Evolutionary conservation across 2,797 vertebrate species (phyloP), one percentile per base, ranked within the genome.

Genomic region (Acanthopagrus latus): DNA sequence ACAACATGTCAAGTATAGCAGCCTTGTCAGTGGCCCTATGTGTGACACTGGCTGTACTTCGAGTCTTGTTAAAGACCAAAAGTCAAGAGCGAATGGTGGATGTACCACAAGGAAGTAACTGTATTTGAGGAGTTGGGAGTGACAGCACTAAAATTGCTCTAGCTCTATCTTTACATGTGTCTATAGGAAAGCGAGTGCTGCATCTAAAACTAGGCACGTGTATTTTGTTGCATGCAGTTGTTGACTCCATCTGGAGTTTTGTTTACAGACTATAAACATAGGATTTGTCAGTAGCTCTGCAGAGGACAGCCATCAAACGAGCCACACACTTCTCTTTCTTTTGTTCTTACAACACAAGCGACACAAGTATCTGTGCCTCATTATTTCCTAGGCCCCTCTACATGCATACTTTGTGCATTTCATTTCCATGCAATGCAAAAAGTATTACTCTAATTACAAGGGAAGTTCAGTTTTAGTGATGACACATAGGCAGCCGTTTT

Each of bases 371-470:
- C 65, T 71, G 74, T 64, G 25, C 60, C 76, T 90, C 88, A 81
- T 90, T 90, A 86, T 90, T 84, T 83, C 44, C 67, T 71, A 64
- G 54, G 72, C 59, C 33, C 25, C 51, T 78, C 57, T 55, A 62
- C 8, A 21, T 48, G 20, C 54, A 23, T 60, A 47, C 23, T 55
- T 44, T 64, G 9, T 71, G 18, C 74, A 55, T 56, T 57, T 72
- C 25, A 55, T 56, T 59, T 58, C 57, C 62, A 33, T 54, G 17
- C 11, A 27, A 0, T 18, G 38, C 56, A 54, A 48, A 65, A 76
- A 44, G 41, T 59, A 14, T 70, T 46, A 43, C 55, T 70, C 29
- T 68, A 59, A 83, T 83, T 70, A 86, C 54, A 38, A 4, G 66
- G 62, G 23, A 16, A 29, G 29, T 76, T 76, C 10, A 0, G 6